phyloP scores from a whole-genome alignment of 2,888 invertebrate species.

The Drosophila siamana region DNA sequence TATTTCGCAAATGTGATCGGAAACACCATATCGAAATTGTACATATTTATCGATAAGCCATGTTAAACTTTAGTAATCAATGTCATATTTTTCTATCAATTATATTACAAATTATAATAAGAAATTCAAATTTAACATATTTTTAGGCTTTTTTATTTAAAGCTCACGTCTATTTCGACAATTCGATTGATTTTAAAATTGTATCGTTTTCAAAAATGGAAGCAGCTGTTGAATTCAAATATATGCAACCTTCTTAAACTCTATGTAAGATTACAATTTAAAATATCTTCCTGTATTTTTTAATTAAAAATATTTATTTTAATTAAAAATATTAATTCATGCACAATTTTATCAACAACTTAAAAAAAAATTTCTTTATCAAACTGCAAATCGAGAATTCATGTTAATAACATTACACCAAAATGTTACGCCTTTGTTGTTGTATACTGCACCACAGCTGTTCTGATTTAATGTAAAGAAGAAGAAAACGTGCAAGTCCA shows the following conservation, averaged over 20 bases:
- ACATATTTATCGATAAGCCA: neutral
- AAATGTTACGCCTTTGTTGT: constrained; percentile 25
- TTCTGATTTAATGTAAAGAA: constrained; percentile 48
- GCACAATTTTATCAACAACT: too few species aligned
- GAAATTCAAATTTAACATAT: neutral
- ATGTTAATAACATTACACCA: constrained; percentile 25
- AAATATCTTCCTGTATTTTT: too few species aligned
- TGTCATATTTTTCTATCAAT: neutral
- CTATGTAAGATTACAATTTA: neutral
- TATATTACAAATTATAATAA: neutral
- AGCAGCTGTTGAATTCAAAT: constrained; percentile 4
- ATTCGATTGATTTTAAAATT: neutral
- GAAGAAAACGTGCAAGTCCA: constrained; percentile 61
- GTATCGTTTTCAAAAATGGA: neutral
- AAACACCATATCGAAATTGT: constrained; percentile 16
- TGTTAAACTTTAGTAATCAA: constrained; percentile 10
- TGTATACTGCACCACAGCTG: constrained; percentile 44
- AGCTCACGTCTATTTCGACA: neutral
- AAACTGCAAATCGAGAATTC: constrained; percentile 11
- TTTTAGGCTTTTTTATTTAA: neutral
- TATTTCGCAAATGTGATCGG: constrained; percentile 7
- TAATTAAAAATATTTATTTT: too few species aligned
- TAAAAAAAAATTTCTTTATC: neutral
- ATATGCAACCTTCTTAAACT: neutral
- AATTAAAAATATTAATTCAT: too few species aligned